These are phyloP conservation scores for Nycticryphes semicollaris DNA, from an alignment of 2,113 vertebrate genomes.

Conservation along the genomic window DNA sequence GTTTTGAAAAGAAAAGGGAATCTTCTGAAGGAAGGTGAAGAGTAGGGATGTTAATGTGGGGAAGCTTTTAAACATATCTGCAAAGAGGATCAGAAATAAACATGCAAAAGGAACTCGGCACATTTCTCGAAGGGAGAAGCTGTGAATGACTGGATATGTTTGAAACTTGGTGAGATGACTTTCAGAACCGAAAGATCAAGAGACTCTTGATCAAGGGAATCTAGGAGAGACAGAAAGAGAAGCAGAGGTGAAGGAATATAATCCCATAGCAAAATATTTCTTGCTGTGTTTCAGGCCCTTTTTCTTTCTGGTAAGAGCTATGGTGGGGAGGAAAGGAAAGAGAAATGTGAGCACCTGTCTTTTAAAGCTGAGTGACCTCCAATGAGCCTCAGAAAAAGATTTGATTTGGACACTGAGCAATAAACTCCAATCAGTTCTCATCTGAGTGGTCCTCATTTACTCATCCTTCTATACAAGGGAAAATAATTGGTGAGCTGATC, in stretches of 20 bases:
- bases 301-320: background rate
- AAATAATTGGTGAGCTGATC: background rate
- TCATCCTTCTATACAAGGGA: background rate
- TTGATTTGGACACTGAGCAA: background rate
- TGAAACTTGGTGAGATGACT: constrained; percentile 1
- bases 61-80: background rate
- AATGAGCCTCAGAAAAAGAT: background rate
- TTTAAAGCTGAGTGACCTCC: background rate
- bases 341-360: background rate
- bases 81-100: constrained; percentile 19
- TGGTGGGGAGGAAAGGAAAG: background rate
- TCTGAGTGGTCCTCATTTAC: background rate
- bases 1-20: constrained; percentile 3
- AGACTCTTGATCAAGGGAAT: constrained; percentile 32
- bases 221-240: background rate
- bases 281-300: background rate
- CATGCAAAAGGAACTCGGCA: background rate
- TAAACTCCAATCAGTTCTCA: background rate
- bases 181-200: constrained; percentile 32
- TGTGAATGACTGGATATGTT: background rate
- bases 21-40: constrained; percentile 5
- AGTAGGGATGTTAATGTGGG: background rate
- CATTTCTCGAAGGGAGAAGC: background rate
- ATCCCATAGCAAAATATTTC: background rate
- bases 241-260: background rate